Base-by-base conservation (phyloP, 2,888 invertebrate genomes). In the Meghimatium bilineatum region DNA sequence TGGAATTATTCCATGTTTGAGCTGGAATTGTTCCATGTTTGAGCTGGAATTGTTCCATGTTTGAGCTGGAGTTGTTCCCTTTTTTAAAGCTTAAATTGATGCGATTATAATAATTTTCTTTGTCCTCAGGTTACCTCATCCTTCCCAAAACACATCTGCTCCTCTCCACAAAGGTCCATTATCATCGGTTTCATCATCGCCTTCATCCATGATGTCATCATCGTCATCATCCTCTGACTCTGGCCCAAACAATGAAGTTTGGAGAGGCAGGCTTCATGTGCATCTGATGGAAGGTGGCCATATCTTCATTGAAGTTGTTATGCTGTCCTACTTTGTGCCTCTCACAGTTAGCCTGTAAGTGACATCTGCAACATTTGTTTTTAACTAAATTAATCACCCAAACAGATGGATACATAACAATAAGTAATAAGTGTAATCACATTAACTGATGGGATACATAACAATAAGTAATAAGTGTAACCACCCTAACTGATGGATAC, bases 291-390 rank as follows among this genome's bases (percentile, higher is more conserved):
- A 74, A 56, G 84, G 84, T 17, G 84, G 84, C 14, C 75, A 84
- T 26, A 80, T 84, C 60, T 80, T 80, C 76, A 84, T 84, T 60
- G 84, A 84, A 34, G 84, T 84, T 29, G 49, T 69, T 63, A 80
- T 84, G 69, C 75, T 84, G 34, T 84, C 84, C 26, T 71, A 84
- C 49, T 84, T 76, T 63, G 84, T 84, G 80, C 84, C 84, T 14
- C 67, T 84, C 10, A 80, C 84, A 29, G 49, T 84, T 44, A 84
- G 17, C 60, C 56, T 84, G 84, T 84, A 69, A 84, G 84, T 84
- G 14, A 26, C 23, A 23, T 56, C 17, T 23, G 49, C 17, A 8
- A 49, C 17, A 8, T 56, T 56, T 56, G 23, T 56, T 14, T 56
- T 56, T 44, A 44, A 8, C n/a, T n/a, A n/a, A n/a, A n/a, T n/a